Base-by-base conservation (phyloP, 2,797 vertebrate species). In the Oceanodroma leucorhoa region DNA sequence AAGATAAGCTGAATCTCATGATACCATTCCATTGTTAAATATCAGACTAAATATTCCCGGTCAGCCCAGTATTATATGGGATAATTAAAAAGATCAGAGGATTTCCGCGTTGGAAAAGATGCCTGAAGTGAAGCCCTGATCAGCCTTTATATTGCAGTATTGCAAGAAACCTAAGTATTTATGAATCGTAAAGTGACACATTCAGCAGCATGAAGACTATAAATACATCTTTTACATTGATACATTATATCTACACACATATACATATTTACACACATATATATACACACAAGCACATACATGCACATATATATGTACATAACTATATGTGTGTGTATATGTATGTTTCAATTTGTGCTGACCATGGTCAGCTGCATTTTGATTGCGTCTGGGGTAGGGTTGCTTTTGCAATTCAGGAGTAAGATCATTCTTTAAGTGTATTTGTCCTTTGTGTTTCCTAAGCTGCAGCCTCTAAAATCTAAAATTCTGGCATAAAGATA, bases 121-220 rank as follows among this genome's bases (percentile, higher is more conserved):
- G 86, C 43, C 83, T 57, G 87, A 93, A 96, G 51, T 90, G 94
- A 94, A 94, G 91, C 76, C 93, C 85, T 87, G 83, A 83, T 62
- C 57, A 83, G 88, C 60, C 51, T 96, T 87, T 80, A 89, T 78
- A 92, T 24, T 93, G 84, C 78, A 85, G 87, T 83, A 69, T 46
- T 84, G 83, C 61, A 82, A 51, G 85, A 95, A 96, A 95, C 48
- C 80, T 76, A 92, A 70, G 61, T 89, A 41, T 67, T 84, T 90
- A 94, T 91, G 95, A 89, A 97, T 96, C 79, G 89, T 94, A 95
- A 96, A 97, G 96, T 87, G 96, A 96, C 96, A 76, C 83, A 71
- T 89, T 97, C 95, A 97, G 97, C 97, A 97, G 97, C 96, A 90
- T 83, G 93, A 95, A 96, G 91, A 96, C 82, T 96, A 96, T 97